Percentiles rank a stretch among this genome's conserved stretches.
phyloP scores from a whole-genome alignment of 2,888 invertebrate genomes.

The Ochropleura plecta region DNA sequence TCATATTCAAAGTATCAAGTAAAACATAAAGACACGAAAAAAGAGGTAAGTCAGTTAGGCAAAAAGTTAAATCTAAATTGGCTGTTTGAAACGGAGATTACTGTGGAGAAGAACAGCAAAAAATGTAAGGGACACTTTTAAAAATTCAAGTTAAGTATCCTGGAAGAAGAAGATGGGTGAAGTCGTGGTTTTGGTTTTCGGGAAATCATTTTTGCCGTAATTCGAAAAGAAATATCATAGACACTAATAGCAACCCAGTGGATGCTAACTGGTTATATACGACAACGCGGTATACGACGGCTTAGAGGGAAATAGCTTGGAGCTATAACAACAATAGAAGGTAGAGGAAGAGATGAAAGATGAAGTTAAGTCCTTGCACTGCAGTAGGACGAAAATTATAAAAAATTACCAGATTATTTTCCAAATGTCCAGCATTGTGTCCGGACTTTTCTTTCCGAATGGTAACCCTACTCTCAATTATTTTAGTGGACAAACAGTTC shows the following conservation, averaged over 20 bases:
- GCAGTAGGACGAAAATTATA: not conserved
- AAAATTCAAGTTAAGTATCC: not conserved
- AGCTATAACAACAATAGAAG: no score
- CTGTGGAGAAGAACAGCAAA: not conserved
- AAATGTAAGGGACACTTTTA: not conserved
- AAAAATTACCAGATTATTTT: not conserved
- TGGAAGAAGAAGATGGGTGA: not conserved
- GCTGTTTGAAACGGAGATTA: not conserved
- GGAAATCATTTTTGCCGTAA: not conserved
- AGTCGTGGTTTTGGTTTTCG: not conserved
- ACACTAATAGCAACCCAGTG: not conserved
- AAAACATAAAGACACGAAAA: no score
- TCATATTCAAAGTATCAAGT: not conserved
- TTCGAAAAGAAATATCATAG: not conserved
- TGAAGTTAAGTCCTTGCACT: not conserved
- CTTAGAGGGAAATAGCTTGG: not conserved
- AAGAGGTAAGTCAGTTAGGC: not conserved
- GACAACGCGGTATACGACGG: not conserved
- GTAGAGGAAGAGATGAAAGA: no score
- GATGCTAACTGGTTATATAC: not conserved
- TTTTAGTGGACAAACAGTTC: slow-evolving; percentile 83
- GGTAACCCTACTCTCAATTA: slow-evolving; percentile 68
- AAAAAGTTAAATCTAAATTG: not conserved
- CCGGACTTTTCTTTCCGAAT: not conserved
- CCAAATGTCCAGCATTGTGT: not conserved